Conservation (phyloP, 2,113 vertebrate species). For the Notothenia coriiceps region DNA sequence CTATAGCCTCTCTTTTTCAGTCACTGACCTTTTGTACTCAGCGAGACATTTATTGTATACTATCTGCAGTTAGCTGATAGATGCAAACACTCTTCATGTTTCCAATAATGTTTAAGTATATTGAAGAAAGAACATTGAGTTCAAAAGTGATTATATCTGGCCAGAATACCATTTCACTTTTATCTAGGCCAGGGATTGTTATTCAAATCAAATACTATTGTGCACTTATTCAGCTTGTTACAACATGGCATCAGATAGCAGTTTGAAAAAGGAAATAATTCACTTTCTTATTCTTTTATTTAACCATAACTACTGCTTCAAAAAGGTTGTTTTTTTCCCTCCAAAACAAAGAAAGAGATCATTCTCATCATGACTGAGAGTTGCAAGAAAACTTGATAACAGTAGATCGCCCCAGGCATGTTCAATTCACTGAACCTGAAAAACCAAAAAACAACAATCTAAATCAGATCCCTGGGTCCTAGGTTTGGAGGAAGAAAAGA, state of each 20-base stretch:
- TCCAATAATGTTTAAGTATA: not conserved
- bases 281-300: not conserved
- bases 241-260: not conserved
- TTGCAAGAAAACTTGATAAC: constrained; percentile 25
- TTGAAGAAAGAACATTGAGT: not conserved
- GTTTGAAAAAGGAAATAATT: not conserved
- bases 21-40: constrained; percentile 7
- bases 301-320: not conserved
- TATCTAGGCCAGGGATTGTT: not conserved
- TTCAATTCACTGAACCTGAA: constrained; percentile 44
- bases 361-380: constrained; percentile 18
- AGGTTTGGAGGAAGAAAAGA: constrained; percentile 7
- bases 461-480: constrained; percentile 33
- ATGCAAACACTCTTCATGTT: constrained; percentile 25
- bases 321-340: not conserved
- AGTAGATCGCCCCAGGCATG: constrained; percentile 35
- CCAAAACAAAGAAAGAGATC: not conserved
- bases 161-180: not conserved
- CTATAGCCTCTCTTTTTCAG: not conserved
- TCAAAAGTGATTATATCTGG: constrained; percentile 11
- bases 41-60: constrained; percentile 32
- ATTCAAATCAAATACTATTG: not conserved
- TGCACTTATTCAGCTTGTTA: not conserved
- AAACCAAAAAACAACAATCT: constrained; percentile 6
- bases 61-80: constrained; percentile 21